A percentile compares a stretch with the other conserved stretches of the same genome.
Conservation (phyloP, 2,888 invertebrate species). For the Dicranocentrus wangi region DNA sequence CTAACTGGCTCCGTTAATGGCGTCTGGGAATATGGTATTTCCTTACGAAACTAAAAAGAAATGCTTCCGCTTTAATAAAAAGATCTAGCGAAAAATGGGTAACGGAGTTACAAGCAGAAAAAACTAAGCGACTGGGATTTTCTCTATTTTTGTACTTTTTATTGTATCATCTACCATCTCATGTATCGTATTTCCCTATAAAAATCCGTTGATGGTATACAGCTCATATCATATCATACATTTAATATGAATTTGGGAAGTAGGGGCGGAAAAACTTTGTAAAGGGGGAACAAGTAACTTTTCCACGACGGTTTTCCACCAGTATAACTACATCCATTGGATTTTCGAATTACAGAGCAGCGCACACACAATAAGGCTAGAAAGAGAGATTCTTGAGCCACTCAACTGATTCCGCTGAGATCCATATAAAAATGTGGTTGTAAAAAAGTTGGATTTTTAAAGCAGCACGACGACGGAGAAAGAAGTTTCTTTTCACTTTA, state of each 20-base stretch:
- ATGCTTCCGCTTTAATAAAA: background rate
- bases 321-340: constrained; percentile 10
- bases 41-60: background rate
- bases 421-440: constrained; percentile 30
- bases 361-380: background rate
- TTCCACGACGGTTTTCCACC: background rate
- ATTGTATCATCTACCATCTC: constrained; percentile 3
- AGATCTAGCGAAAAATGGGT: background rate
- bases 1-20: background rate
- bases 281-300: background rate
- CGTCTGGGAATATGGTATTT: background rate
- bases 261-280: background rate
- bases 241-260: background rate
- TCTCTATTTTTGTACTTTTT: constrained; percentile 12
- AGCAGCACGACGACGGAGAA: background rate
- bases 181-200: background rate
- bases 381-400: background rate
- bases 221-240: constrained; percentile 3
- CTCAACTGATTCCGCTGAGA: constrained; percentile 18
- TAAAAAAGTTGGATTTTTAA: constrained; percentile 21
- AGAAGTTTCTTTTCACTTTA: constrained; percentile 22
- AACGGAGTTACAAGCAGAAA: background rate
- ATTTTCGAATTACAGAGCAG: background rate
- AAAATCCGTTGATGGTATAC: background rate
- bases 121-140: constrained; percentile 7